Evolutionary conservation across 2,113 vertebrate species (phyloP).

Genomic region (Oryzias javanicus): DNA sequence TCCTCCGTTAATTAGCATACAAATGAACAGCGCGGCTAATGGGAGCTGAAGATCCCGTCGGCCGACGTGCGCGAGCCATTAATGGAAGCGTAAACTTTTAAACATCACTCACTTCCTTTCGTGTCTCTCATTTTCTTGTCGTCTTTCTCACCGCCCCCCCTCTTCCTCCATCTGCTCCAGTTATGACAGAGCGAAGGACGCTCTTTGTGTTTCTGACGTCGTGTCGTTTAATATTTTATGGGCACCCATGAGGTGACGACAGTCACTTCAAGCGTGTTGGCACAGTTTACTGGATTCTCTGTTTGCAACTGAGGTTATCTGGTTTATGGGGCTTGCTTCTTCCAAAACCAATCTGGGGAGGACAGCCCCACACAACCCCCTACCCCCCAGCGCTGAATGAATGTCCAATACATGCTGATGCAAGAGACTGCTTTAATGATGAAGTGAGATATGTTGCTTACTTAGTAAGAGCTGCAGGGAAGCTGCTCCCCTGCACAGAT

Average conservation of each 20-base stretch:
- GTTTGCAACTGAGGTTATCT: neutral
- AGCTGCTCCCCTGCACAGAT: constrained; percentile 16
- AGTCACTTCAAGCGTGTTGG: constrained; percentile 2
- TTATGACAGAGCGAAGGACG: constrained; percentile 35
- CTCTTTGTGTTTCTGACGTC: constrained; percentile 32
- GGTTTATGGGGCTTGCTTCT: constrained; percentile 10
- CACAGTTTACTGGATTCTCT: constrained; percentile 2
- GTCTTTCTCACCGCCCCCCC: constrained; percentile 27
- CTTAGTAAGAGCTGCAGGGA: constrained; percentile 34
- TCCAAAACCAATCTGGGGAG: neutral
- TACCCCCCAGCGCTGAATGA: constrained; percentile 40
- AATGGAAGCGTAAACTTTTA: constrained; percentile 53
- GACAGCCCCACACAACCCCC: neutral
- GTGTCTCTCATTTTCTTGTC: constrained; percentile 9
- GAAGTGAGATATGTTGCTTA: constrained; percentile 39
- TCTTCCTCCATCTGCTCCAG: constrained; percentile 30
- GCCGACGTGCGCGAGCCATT: constrained; percentile 20
- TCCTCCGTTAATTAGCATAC: constrained; percentile 66
- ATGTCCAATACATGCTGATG: constrained; percentile 43
- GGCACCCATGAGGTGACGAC: constrained; percentile 31
- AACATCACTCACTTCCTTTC: constrained; percentile 28
- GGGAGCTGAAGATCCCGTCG: constrained; percentile 48
- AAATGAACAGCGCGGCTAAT: constrained; percentile 67
- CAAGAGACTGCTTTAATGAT: constrained; percentile 46
- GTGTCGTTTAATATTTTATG: constrained; percentile 58